A percentile compares a stretch with the other conserved stretches of the same genome.
Conservation (phyloP, 2,797 vertebrate species). For the Cryptoblepharus egeriae region DNA sequence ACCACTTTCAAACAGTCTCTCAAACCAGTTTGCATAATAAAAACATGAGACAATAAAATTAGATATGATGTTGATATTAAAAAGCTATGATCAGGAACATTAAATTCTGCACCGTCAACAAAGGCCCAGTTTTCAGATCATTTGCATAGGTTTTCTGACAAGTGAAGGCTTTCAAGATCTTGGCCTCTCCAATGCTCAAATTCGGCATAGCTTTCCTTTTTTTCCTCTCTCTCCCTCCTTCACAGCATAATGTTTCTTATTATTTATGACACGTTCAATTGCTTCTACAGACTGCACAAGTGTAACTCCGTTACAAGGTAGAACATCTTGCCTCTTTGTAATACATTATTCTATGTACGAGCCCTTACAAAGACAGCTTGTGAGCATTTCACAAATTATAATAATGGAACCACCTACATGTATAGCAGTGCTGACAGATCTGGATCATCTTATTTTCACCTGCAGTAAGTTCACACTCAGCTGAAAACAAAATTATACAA, state of each 20-base stretch:
- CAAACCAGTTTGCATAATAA: no score
- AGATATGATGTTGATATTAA: background rate
- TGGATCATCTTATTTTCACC: constrained; percentile 81
- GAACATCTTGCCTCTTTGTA: constrained; percentile 72
- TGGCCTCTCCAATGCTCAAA: background rate
- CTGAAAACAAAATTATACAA: constrained; percentile 78
- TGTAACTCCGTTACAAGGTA: constrained; percentile 73
- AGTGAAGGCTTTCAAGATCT: background rate
- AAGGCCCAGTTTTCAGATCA: background rate
- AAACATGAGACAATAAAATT: background rate
- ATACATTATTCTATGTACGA: constrained; percentile 74
- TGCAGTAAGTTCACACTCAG: constrained; percentile 75
- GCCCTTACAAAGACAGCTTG: constrained; percentile 74
- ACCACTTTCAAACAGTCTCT: background rate
- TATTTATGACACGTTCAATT: constrained; percentile 69
- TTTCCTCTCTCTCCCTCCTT: background rate
- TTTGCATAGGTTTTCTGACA: background rate
- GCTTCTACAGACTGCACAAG: constrained; percentile 69
- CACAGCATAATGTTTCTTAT: constrained; percentile 29
- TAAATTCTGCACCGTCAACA: background rate
- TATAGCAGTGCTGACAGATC: constrained; percentile 75
- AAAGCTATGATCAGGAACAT: background rate
- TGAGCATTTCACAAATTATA: constrained; percentile 77
- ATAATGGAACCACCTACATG: constrained; percentile 76
- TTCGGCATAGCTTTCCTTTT: constrained; percentile 3